phyloP scores from a whole-genome alignment of 2,888 invertebrate species.

The Eulithis testata region DNA sequence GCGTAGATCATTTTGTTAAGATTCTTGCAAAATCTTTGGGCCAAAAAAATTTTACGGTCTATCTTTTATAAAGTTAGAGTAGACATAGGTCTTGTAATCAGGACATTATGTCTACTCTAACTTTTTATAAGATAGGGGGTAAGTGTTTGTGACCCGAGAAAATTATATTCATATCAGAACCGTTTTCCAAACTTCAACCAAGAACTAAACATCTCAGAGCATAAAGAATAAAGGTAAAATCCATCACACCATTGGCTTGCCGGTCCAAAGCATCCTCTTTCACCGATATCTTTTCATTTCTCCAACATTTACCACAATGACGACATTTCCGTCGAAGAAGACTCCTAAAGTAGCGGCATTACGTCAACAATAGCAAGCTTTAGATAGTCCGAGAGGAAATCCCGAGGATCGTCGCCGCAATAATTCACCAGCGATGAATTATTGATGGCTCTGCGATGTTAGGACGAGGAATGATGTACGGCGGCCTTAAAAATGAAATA shows the following conservation, averaged over 20 bases:
- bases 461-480: constrained; percentile 39
- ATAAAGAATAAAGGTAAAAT: constrained; percentile 9
- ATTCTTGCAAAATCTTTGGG: too few species aligned
- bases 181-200: too few species aligned
- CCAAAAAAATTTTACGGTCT: too few species aligned
- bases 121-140: too few species aligned
- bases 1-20: too few species aligned
- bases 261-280: constrained; percentile 25
- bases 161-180: too few species aligned
- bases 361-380: constrained; percentile 31
- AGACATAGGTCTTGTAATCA: too few species aligned
- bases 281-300: constrained; percentile 17
- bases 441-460: constrained; percentile 62
- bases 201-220: not conserved
- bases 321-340: constrained; percentile 23
- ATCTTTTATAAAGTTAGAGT: too few species aligned
- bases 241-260: constrained; percentile 2
- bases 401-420: constrained; percentile 61
- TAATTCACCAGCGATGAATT: constrained; percentile 74
- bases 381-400: constrained; percentile 55
- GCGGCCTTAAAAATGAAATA: constrained; percentile 30
- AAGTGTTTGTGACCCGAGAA: too few species aligned
- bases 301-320: constrained; percentile 21
- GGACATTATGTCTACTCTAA: too few species aligned
- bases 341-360: constrained; percentile 33